Evolutionary conservation across 2,797 vertebrate species (phyloP).

Genomic region (Telmatherina bonti): DNA sequence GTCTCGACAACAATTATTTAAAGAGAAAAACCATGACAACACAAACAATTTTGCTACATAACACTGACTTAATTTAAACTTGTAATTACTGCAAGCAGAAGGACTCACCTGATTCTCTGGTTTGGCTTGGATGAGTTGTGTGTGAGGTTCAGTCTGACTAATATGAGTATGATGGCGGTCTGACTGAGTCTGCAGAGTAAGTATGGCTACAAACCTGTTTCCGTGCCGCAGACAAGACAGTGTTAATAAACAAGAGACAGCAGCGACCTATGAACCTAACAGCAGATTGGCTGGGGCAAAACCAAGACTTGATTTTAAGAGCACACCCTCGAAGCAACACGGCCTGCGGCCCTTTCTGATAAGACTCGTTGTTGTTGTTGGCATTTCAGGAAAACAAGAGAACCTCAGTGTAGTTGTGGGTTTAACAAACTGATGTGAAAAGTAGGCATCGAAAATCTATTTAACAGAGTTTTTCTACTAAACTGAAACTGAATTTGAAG

Average conservation of each 20-base stretch:
- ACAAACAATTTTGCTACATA: neutral
- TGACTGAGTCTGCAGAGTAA: conserved; percentile 48
- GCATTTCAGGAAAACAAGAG: conserved; percentile 44
- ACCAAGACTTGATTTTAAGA: conserved; percentile 62
- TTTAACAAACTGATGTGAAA: conserved; percentile 27
- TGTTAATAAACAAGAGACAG: conserved; percentile 83
- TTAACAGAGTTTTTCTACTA: neutral
- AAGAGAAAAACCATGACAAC: neutral
- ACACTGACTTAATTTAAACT: neutral
- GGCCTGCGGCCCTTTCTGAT: conserved; percentile 68
- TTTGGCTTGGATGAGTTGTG: conserved; percentile 30
- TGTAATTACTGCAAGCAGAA: conserved; percentile 4
- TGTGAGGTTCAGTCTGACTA: conserved; percentile 51
- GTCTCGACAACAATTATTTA: neutral
- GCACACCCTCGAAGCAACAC: conserved; percentile 56
- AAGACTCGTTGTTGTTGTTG: conserved; percentile 66
- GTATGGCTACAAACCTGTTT: conserved; percentile 65
- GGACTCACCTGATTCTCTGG: conserved; percentile 69
- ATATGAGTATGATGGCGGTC: conserved; percentile 24
- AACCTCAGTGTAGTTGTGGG: conserved; percentile 1
- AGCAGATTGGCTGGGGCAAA: conserved; percentile 68
- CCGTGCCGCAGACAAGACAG: conserved; percentile 46
- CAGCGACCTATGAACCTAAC: conserved; percentile 83
- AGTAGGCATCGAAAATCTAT: neutral
- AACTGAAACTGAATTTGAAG: neutral